Evolutionary conservation across 2,113 vertebrate genomes (phyloP).

Genomic region (Phrynocephalus versicolor): DNA sequence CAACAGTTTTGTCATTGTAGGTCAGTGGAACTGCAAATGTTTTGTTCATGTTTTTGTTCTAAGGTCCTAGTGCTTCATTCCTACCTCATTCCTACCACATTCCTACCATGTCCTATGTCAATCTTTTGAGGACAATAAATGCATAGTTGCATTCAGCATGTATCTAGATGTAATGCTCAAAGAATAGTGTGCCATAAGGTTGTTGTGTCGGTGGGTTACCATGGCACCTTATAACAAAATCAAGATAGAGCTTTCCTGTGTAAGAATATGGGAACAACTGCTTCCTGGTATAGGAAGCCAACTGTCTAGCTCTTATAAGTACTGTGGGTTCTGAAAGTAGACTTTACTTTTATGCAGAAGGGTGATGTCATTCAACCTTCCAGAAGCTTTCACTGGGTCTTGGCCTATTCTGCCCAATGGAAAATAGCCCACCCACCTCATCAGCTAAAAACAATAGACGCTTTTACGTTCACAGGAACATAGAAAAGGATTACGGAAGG

Average conservation of each 20-base stretch:
- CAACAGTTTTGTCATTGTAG: constrained; percentile 44
- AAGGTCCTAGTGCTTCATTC: background rate
- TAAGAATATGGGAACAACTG: background rate
- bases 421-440: constrained; percentile 13
- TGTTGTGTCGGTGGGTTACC: too few relatives aligned
- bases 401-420: constrained; percentile 8
- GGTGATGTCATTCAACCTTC: constrained; percentile 12
- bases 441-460: background rate
- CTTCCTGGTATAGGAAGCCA: background rate
- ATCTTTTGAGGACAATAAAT: background rate
- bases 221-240: too few relatives aligned
- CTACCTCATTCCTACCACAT: too few relatives aligned
- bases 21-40: constrained; percentile 29
- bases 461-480: constrained; percentile 20
- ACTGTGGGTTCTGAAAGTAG: background rate
- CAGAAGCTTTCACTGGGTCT: constrained; percentile 1
- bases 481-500: background rate
- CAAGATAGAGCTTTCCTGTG: background rate
- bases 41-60: too few relatives aligned
- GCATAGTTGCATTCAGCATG: background rate
- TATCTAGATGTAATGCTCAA: background rate
- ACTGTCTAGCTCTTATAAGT: background rate
- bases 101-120: background rate
- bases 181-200: background rate
- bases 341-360: background rate